Evolutionary conservation across 2,797 vertebrate genomes (phyloP).

Genomic region (Ceryle rudis): DNA sequence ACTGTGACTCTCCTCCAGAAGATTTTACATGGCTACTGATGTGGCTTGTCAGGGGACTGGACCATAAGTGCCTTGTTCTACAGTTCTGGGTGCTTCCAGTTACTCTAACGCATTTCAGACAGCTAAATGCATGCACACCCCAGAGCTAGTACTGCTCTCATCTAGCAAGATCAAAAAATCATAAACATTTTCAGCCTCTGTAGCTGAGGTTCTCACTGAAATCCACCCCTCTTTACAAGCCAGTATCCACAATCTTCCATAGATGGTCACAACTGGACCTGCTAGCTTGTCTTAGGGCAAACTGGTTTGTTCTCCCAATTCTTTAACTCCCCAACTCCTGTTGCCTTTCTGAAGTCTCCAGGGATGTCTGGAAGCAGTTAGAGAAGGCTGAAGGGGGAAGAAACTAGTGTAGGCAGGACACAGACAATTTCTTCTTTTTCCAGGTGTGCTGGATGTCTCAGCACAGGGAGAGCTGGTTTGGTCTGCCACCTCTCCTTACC

Average conservation of each 20-base stretch:
- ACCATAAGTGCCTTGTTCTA: neutral
- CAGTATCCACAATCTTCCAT: neutral
- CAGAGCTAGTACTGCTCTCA: neutral
- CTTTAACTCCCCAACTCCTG: neutral
- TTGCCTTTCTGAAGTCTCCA: neutral
- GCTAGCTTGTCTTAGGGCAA: neutral
- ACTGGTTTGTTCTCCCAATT: neutral
- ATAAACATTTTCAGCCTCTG: neutral
- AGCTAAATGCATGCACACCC: neutral
- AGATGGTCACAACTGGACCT: neutral
- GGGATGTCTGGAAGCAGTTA: neutral
- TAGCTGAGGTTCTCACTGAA: neutral
- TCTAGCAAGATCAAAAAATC: neutral
- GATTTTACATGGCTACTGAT: neutral
- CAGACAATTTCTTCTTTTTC: neutral
- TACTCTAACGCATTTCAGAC: neutral
- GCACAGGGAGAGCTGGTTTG: neutral
- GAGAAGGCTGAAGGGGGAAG: neutral
- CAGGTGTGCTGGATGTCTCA: neutral
- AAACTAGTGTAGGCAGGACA: neutral
- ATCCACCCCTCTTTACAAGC: neutral
- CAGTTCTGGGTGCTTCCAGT: neutral
- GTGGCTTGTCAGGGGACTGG: neutral
- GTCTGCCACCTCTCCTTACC: neutral
- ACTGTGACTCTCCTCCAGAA: neutral